phyloP scores from a whole-genome alignment of 2,888 invertebrate species.

The Mellilla xanthometata region DNA sequence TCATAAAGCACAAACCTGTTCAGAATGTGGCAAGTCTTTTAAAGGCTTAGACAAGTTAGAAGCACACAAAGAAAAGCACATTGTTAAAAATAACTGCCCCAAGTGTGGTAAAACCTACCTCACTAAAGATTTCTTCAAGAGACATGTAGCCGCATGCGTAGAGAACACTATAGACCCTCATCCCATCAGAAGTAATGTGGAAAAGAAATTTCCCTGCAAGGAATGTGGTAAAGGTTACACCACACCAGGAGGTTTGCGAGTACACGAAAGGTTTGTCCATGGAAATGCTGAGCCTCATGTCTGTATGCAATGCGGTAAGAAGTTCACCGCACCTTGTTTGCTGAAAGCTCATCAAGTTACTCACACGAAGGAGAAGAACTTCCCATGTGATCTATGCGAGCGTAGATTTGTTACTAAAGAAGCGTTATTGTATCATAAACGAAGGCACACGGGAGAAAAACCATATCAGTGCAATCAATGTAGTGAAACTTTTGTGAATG shows the following conservation, averaged over 20 bases:
- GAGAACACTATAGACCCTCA: slow-evolving; percentile 61
- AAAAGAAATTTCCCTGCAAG: slow-evolving; percentile 54
- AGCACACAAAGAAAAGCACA: slow-evolving; percentile 61
- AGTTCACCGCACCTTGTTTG: slow-evolving; percentile 72
- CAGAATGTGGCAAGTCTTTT: slow-evolving; percentile 64
- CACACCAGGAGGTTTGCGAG: slow-evolving; percentile 63
- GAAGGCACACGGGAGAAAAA: slow-evolving; percentile 72
- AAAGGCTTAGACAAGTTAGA: slow-evolving; percentile 53
- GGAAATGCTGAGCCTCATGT: slow-evolving; percentile 65
- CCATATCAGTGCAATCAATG: slow-evolving; percentile 67
- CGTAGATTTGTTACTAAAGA: slow-evolving; percentile 69
- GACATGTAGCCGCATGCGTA: slow-evolving; percentile 63
- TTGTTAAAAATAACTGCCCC: slow-evolving; percentile 55
- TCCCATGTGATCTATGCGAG: slow-evolving; percentile 60
- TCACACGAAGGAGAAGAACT: slow-evolving; percentile 71
- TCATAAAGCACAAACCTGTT: slow-evolving; percentile 55
- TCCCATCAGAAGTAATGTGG: slow-evolving; percentile 56
- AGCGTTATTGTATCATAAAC: slow-evolving; percentile 66
- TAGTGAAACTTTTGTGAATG: slow-evolving; percentile 66
- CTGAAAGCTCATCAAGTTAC: slow-evolving; percentile 66
- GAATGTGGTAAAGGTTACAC: slow-evolving; percentile 67
- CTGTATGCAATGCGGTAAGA: slow-evolving; percentile 62
- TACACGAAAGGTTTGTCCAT: slow-evolving; percentile 66
- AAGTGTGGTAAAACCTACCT: slow-evolving; percentile 67
- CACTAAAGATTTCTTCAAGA: slow-evolving; percentile 60